Evolutionary conservation across 2,888 invertebrate genomes (phyloP).

Genomic region (Conops quadrifasciatus): DNA sequence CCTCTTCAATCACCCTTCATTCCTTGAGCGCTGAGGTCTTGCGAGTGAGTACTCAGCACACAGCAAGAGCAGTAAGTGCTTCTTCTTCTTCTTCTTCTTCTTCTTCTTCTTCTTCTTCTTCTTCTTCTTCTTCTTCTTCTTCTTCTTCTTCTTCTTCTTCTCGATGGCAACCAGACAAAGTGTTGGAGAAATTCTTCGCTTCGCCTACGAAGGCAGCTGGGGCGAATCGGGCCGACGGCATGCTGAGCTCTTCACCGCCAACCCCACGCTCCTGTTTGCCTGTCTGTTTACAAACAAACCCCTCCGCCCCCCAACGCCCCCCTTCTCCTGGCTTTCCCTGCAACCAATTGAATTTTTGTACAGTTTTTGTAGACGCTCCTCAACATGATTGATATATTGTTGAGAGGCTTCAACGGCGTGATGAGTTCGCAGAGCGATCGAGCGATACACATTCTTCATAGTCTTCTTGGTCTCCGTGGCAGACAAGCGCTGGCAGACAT

Average conservation of each 20-base stretch:
- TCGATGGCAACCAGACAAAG: slow-evolving; percentile 13
- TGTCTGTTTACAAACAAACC: not conserved
- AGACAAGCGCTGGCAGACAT: slow-evolving; percentile 4
- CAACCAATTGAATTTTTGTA: slow-evolving; percentile 10
- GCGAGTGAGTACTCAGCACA: too few relatives aligned
- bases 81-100: not conserved
- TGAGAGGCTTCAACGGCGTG: slow-evolving; percentile 22
- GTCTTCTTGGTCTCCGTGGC: not conserved
- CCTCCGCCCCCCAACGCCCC: not conserved
- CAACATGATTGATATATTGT: slow-evolving; percentile 38
- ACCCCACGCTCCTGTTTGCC: not conserved
- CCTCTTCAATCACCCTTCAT: too few relatives aligned
- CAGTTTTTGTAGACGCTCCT: slow-evolving; percentile 23
- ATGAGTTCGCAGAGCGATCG: slow-evolving; percentile 27
- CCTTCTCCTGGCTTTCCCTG: too few relatives aligned
- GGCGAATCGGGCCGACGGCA: not conserved
- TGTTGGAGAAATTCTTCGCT: slow-evolving; percentile 2
- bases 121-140: not conserved
- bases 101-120: not conserved
- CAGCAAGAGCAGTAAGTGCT: too few relatives aligned
- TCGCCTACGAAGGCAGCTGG: not conserved
- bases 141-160: not conserved
- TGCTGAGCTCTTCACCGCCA: not conserved
- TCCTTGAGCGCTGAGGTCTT: too few relatives aligned
- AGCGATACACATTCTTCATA: slow-evolving; percentile 14